Conservation (phyloP, 92 coral and sea anemone species). For the Palythoa caribaeorum region DNA sequence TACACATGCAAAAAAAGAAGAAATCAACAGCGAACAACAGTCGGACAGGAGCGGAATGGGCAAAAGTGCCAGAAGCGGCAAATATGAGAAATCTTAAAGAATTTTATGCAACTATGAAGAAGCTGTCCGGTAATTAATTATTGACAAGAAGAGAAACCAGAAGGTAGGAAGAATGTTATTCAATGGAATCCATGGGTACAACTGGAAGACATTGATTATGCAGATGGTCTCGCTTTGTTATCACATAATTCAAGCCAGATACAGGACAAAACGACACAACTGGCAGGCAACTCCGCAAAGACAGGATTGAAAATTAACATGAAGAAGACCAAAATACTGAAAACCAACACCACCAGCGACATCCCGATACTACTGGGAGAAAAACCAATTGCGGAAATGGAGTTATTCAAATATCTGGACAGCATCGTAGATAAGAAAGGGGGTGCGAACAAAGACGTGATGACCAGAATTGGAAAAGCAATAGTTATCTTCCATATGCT, state of each 20-base stretch:
- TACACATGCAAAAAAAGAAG: too few relatives aligned
- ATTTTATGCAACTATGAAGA: neutral
- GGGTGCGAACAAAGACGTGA: too few relatives aligned
- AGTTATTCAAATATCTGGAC: neutral
- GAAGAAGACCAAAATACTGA: too few relatives aligned
- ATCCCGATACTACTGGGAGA: neutral
- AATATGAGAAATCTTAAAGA: too few relatives aligned
- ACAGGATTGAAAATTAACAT: neutral
- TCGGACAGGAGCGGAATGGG: neutral
- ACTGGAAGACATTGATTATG: too few relatives aligned
- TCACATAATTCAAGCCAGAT: neutral
- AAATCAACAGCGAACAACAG: too few relatives aligned
- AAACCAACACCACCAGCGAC: too few relatives aligned
- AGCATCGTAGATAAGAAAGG: too few relatives aligned
- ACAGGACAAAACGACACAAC: conserved; percentile 36
- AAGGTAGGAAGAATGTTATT: conserved; percentile 50
- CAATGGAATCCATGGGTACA: conserved; percentile 42
- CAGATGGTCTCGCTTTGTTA: too few relatives aligned
- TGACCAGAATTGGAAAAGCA: too few relatives aligned
- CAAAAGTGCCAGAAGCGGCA: neutral
- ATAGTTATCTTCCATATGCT: neutral
- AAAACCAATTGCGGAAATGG: neutral
- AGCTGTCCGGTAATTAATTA: conserved; percentile 27
- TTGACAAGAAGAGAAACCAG: conserved; percentile 10
- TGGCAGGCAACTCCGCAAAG: neutral